Evolutionary conservation across 2,113 vertebrate species (phyloP), one percentile per base, ranked within the genome.

Genomic region (Meriones unguiculatus): DNA sequence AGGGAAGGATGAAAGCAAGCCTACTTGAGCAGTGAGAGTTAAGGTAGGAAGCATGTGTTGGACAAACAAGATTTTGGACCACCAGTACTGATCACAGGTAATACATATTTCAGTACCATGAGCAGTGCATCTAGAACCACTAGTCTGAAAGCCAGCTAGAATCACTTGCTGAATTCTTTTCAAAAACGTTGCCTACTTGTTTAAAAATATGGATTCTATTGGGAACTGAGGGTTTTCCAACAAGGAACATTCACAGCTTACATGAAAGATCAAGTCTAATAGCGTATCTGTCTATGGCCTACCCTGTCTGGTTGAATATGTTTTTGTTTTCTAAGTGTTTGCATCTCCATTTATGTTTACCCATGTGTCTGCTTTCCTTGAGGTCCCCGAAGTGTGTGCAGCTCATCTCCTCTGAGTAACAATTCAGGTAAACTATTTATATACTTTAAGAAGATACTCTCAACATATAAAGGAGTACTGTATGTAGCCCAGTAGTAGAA

Each of bases 41-140:
- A 57, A 94, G 10, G 5, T 0, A 80, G 87, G 96, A 72, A 52
- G 24, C 11, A 38, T n/a, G 24, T 64, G 76, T 57, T 67, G 35
- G 20, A 41, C 69, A 93, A 87, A 28, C 12, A 22, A 10, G 7
- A 28, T 1, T 65, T 2, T 11, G 15, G 54, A 54, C 35, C 10
- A 14, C 22, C 14, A 54, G 41, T 24, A 25, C 12, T 0, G 2
- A 22, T 9, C 41, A 0, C 0, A 8, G 2, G 10, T 0, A 9
- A 8, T 38, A 1, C 17, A 32, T 15, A 1, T 15, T 1, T 76
- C 86, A 86, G 90, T 0, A 78, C 46, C 50, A 24, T 0, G 24
- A 15, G 54, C 13, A 52, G 3, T 35, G 85, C 22, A 5, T 1
- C 25, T 17, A 28, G 0, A 9, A 0, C 69, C 32, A 0, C 2